Evolutionary conservation across 2,888 invertebrate genomes (phyloP).

Genomic region (Punctoribates punctum): DNA sequence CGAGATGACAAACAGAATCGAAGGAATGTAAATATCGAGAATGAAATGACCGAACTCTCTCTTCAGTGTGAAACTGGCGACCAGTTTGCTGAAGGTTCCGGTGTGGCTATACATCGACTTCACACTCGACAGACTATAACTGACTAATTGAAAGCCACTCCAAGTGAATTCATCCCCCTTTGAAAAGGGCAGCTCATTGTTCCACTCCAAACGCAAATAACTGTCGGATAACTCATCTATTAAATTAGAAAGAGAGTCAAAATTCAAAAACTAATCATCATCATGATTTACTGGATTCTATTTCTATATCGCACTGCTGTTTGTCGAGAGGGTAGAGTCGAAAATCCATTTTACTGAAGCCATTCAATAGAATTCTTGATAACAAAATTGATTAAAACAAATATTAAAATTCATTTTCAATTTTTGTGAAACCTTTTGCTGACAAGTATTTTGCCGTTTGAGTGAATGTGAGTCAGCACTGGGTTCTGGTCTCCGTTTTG

Average conservation of each 20-base stretch:
- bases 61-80: constrained; percentile 45
- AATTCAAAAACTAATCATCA: background rate
- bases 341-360: constrained; percentile 74
- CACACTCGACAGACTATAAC: background rate
- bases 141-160: constrained; percentile 32
- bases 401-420: constrained; percentile 52
- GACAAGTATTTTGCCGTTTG: constrained; percentile 74
- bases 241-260: background rate
- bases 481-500: constrained; percentile 58
- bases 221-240: constrained; percentile 37
- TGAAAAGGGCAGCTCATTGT: background rate
- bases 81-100: constrained; percentile 46
- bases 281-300: constrained; percentile 71
- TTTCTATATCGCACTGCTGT: constrained; percentile 71
- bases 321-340: constrained; percentile 84
- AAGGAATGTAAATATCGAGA: constrained; percentile 48
- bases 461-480: constrained; percentile 71
- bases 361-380: constrained; percentile 21
- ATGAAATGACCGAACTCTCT: constrained; percentile 48
- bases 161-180: constrained; percentile 10
- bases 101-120: constrained; percentile 33
- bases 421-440: constrained; percentile 60
- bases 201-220: constrained; percentile 26
- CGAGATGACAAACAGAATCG: constrained; percentile 47
- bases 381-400: constrained; percentile 50